A percentile compares a stretch with the other conserved stretches of the same genome.
Evolutionary conservation across 1,140 invertebrate genomes (phyloP).

Genomic region (Drosophila burlai): DNA sequence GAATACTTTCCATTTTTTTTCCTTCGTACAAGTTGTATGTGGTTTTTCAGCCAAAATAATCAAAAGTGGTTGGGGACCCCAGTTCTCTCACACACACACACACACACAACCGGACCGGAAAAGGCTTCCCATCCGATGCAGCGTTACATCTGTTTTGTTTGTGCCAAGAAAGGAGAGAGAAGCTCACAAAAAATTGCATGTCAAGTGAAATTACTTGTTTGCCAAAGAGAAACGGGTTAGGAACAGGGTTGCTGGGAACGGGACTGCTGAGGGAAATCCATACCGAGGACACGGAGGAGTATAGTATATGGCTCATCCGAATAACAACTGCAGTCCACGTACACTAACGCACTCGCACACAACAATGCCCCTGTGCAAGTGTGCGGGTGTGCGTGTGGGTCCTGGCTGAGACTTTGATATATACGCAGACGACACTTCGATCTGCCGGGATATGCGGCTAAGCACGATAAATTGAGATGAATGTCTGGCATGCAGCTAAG

Average conservation of each 20-base stretch:
- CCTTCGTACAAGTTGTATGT: constrained; percentile 22
- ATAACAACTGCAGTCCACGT: constrained; percentile 45
- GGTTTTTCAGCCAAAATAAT: constrained; percentile 66
- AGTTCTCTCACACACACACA: not conserved
- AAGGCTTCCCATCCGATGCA: constrained; percentile 44
- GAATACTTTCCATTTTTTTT: constrained; percentile 63
- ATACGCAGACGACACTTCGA: constrained; percentile 72
- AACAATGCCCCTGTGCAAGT: constrained; percentile 9
- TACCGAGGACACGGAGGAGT: constrained; percentile 14
- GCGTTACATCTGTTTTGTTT: constrained; percentile 72
- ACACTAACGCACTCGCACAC: constrained; percentile 7
- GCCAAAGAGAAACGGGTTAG: constrained; percentile 52
- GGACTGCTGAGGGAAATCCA: constrained; percentile 24
- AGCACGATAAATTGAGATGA: constrained; percentile 80
- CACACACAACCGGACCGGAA: constrained; percentile 7
- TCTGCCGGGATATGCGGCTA: constrained; percentile 67
- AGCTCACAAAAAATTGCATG: constrained; percentile 75
- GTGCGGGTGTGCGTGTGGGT: not conserved
- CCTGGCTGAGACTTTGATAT: constrained; percentile 54
- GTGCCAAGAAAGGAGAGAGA: constrained; percentile 6
- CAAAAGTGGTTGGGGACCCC: constrained; percentile 58
- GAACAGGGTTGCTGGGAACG: constrained; percentile 6
- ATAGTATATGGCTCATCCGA: constrained; percentile 13
- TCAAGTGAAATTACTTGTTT: constrained; percentile 82
- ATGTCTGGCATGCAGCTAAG: constrained; percentile 66